Percentiles rank a stretch among this genome's conserved stretches.
These are phyloP conservation scores for Cavia aperea DNA, from an alignment of 2,113 vertebrate genomes.

Conservation along the genomic window DNA sequence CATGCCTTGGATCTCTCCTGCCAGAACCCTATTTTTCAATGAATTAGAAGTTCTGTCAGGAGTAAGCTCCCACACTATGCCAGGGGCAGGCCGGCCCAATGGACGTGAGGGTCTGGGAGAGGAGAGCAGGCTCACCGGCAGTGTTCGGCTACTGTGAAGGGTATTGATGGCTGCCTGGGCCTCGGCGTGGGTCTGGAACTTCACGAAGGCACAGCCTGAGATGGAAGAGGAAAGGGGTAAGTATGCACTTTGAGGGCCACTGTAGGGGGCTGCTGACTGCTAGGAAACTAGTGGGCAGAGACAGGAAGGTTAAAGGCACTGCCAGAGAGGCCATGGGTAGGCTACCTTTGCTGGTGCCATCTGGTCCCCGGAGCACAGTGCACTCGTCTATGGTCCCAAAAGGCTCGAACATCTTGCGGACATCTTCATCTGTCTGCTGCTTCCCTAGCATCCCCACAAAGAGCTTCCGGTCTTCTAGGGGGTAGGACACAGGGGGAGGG, in stretches of 20 bases:
- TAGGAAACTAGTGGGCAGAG: neutral
- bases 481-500: neutral
- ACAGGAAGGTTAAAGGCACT: neutral
- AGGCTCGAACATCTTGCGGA: constrained; percentile 90
- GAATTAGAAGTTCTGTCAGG: neutral
- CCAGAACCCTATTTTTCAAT: neutral
- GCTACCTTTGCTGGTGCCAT: constrained; percentile 91
- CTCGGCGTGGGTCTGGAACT: constrained; percentile 89
- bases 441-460: constrained; percentile 96
- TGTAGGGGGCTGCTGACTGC: rapidly evolving
- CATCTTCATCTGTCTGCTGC: constrained; percentile 92
- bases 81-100: neutral
- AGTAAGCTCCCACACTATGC: neutral
- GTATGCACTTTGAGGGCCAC: neutral
- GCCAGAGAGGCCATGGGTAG: rapidly evolving
- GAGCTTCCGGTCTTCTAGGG: constrained; percentile 90
- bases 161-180: constrained; percentile 91
- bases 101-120: neutral
- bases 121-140: constrained; percentile 78
- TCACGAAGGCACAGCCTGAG: constrained; percentile 90
- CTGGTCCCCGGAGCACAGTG: constrained; percentile 89
- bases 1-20: neutral
- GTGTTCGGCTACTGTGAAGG: constrained; percentile 89
- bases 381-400: constrained; percentile 93
- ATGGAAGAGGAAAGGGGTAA: neutral